Base-by-base conservation (phyloP, 1,140 invertebrate genomes). In the Pteromalus puparum region DNA sequence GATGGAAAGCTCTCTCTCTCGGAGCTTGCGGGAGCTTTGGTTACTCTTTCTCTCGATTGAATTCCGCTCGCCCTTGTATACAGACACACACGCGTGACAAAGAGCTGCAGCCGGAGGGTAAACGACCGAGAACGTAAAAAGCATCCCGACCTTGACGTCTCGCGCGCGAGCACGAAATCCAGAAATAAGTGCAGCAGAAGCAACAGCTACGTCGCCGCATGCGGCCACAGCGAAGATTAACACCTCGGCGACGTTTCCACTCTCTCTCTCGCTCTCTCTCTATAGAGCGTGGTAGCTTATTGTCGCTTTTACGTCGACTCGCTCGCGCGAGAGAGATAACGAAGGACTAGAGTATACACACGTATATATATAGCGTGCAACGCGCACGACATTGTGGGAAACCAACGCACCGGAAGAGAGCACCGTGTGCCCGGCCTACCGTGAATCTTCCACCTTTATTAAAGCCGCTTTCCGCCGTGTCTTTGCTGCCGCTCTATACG, bases 401-500 rank as follows among this genome's bases (percentile, higher is more conserved):
- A 90, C 84, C 38, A 67, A 81, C 84, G 72, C 88, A 88, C 88
- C 89, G 89, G 90, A 90, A 91, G 89, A 91, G 89, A 42, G 38
- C 38, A 42, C 85, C 88, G 88, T 86, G 87, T 87, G 88, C 75
- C 80, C 89, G 89, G 85, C 87, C 87, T 90, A 89, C 81, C 89
- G 88, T 91, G 88, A 88, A 89, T 88, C 72, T 30, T 78, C 86
- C 82, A 87, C 87, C 88, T 88, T 89, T 89, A 89, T 90, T 89
- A 89, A 88, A 88, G 82, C 84, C 67, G 84, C 74, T 85, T 21
- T n/a, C 53, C 18, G 85, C 80, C 83, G 82, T 30, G 26, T 65
- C 81, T 65, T 48, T 48, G 42, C 42, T 18, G 86, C 87, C 80
- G 88, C 86, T 48, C 86, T 48, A n/a, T 84, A 80, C 87, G 85